phyloP scores from a whole-genome alignment of 2,113 vertebrate genomes.

The Toxotes jaculatrix region DNA sequence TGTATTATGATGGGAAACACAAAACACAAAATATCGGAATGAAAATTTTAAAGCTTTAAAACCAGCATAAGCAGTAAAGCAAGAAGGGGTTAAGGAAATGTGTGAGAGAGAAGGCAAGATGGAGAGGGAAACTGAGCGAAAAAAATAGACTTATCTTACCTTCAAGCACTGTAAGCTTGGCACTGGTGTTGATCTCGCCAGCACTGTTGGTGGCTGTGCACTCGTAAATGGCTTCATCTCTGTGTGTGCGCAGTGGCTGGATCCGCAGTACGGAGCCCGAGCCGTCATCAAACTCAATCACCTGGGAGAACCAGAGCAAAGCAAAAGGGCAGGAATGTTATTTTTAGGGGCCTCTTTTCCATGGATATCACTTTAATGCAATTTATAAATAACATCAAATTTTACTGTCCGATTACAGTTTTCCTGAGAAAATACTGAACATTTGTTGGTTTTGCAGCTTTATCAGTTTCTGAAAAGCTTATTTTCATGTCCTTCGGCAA shows the following conservation, averaged over 20 bases:
- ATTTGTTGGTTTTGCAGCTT: constrained; percentile 7
- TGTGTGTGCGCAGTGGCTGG: constrained; percentile 94
- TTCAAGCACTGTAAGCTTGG: constrained; percentile 98
- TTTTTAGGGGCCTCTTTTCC: not conserved
- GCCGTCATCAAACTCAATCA: constrained; percentile 98
- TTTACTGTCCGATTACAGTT: not conserved
- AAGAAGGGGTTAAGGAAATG: not conserved
- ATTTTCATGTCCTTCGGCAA: not conserved
- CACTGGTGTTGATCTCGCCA: constrained; percentile 97
- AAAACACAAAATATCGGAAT: constrained; percentile 18
- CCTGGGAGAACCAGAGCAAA: constrained; percentile 79
- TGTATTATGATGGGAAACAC: constrained; percentile 60
- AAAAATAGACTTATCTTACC: constrained; percentile 81
- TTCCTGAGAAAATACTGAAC: not conserved
- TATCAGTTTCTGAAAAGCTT: not conserved
- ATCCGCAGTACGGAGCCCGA: constrained; percentile 98
- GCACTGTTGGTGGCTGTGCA: constrained; percentile 95
- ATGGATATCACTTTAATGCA: constrained; percentile 8
- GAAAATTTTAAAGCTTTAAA: constrained; percentile 13
- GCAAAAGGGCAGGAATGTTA: not conserved
- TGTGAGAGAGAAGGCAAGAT: constrained; percentile 17
- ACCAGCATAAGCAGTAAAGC: not conserved
- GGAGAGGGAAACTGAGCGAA: constrained; percentile 16
- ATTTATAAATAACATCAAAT: constrained; percentile 3
- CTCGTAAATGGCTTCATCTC: constrained; percentile 98